Evolutionary conservation across 53 echinoderm and acorn worm species (phyloP), one percentile per base, ranked within the genome.

Genomic region (Apostichopus leukothele): DNA sequence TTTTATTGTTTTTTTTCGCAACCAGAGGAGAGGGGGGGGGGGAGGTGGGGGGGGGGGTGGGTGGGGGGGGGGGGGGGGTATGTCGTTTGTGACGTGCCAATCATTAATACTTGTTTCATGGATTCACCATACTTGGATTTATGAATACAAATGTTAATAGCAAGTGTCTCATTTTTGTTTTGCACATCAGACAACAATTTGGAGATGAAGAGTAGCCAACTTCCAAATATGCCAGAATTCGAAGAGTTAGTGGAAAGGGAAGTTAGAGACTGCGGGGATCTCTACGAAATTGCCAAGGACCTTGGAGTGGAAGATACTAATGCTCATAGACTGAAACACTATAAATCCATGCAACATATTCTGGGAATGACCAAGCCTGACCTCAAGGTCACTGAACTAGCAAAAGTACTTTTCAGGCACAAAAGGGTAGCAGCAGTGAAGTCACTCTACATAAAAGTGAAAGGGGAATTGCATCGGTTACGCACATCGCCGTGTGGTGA

Each of bases 401-500:
- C 53, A 7, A 0, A 16, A 5, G n/a, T 79, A 0, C n/a, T 79
- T 19, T 19, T 6, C 53, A 12, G 0, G 18, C 12, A 51, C 9
- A 79, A 79, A 0, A 79, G 79, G 51, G 53, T 79, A 16, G 79
- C 79, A 39, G 54, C 79, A 19, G 79, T 79, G 4, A 54, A 79
- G 54, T 8, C 4, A n/a, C 50, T 79, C 7, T 14, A 79, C 50
- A 4, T 12, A 13, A 79, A 50, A 52, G 50, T 79, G 79, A n/a
- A 8, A 13, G 16, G 14, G 14, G 8, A 61, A 61, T 12, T 12
- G 63, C 63, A 39, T 39, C 39, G 39, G 39, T 39, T 39, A 39
- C 39, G 39, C 39, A 39, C 39, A 39, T 39, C 2, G 39, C 39
- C 39, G 39, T 61, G 63, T 11, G 16, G 16, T 16, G 63, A 63